phyloP scores from a whole-genome alignment of 2,113 vertebrate species.

The Arothron firmamentum region DNA sequence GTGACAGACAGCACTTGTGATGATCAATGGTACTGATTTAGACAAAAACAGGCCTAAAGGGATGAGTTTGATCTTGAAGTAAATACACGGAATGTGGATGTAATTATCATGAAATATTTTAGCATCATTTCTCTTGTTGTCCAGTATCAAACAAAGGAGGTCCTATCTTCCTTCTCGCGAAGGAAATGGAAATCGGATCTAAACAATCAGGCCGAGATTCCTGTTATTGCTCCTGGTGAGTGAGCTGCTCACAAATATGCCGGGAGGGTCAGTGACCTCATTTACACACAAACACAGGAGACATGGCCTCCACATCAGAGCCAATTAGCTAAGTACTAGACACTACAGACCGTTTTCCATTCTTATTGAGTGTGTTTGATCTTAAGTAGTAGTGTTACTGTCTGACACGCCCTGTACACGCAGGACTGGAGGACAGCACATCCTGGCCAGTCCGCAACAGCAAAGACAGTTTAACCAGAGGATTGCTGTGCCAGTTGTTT shows the following conservation, averaged over 20 bases:
- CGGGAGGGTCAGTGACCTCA: constrained; percentile 36
- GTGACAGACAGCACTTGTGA: constrained; percentile 19
- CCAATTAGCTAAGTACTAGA: background rate
- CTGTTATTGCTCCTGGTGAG: constrained; percentile 60
- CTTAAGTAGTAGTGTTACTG: constrained; percentile 29
- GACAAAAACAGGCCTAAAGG: constrained; percentile 4
- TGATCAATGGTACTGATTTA: constrained; percentile 37
- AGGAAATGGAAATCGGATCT: constrained; percentile 60
- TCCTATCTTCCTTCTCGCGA: constrained; percentile 29
- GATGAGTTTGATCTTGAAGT: background rate
- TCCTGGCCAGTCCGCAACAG: constrained; percentile 13
- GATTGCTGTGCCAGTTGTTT: constrained; percentile 35
- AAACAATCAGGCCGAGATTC: constrained; percentile 61
- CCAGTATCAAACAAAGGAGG: constrained; percentile 3
- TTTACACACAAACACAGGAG: background rate
- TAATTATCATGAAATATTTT: background rate
- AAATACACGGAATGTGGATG: background rate
- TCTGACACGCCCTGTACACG: constrained; percentile 32
- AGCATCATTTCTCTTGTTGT: background rate
- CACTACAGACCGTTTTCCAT: constrained; percentile 17
- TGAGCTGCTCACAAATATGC: constrained; percentile 56
- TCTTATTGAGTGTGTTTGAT: constrained; percentile 20
- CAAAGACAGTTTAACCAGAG: constrained; percentile 47
- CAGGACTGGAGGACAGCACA: constrained; percentile 17
- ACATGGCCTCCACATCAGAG: background rate